A percentile compares a stretch with the other conserved stretches of the same genome.
These are phyloP conservation scores for Yasuhikotakia modesta DNA, from an alignment of 2,797 vertebrate genomes.

Conservation along the genomic window DNA sequence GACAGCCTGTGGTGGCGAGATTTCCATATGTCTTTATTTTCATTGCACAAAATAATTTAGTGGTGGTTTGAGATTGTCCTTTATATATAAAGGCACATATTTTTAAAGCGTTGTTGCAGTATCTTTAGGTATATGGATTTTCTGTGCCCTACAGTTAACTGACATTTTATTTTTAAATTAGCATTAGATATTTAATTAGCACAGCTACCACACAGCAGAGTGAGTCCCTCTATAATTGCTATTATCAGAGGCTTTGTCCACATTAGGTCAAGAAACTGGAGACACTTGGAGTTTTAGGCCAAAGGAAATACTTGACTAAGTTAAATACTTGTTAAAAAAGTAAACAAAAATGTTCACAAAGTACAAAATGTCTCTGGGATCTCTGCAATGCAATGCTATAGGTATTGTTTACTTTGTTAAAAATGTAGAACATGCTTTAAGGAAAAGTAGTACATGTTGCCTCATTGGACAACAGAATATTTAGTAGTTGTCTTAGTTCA, in stretches of 20 bases:
- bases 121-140: not conserved
- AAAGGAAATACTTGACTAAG: not conserved
- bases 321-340: too few relatives aligned
- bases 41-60: slow-evolving; percentile 15
- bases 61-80: not conserved
- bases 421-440: not conserved
- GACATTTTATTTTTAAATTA: not conserved
- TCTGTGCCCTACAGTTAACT: not conserved
- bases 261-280: not conserved
- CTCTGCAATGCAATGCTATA: not conserved
- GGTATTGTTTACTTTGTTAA: not conserved
- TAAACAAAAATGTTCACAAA: not conserved
- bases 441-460: slow-evolving; percentile 5
- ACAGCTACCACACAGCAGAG: too few relatives aligned
- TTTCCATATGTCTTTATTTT: slow-evolving; percentile 44
- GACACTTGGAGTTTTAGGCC: not conserved
- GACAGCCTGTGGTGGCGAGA: slow-evolving; percentile 43
- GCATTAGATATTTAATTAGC: not conserved
- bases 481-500: too few relatives aligned
- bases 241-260: not conserved
- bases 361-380: not conserved
- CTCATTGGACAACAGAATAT: slow-evolving; percentile 11
- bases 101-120: not conserved
- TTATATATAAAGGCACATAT: not conserved
- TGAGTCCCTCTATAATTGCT: not conserved